Evolutionary conservation across 37 sponge, comb jelly and placozoan genomes (phyloP).

Genomic region (Tethya wilhelma): DNA sequence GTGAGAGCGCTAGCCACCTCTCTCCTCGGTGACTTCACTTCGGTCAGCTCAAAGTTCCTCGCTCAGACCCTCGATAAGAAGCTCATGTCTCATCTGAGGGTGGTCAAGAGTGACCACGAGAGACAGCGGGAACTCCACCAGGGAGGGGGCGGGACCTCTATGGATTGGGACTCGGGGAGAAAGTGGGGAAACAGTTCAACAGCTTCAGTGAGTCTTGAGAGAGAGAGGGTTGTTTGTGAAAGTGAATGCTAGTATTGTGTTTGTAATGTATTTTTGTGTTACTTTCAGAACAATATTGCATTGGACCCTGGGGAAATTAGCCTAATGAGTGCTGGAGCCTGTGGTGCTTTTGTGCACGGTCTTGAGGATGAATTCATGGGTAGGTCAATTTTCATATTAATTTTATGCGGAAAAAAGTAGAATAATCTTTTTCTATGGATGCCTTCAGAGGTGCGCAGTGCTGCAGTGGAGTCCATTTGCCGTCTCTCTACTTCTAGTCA

Average conservation of each 20-base stretch:
- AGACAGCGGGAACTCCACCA: conserved; percentile 59
- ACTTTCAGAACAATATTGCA: conserved; percentile 29
- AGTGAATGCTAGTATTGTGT: neutral
- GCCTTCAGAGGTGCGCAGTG: conserved; percentile 87
- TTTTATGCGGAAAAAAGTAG: neutral
- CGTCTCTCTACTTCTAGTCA: conserved; percentile 41
- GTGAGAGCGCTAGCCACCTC: conserved; percentile 73
- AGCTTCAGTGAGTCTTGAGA: too few species aligned
- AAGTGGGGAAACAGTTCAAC: conserved; percentile 51
- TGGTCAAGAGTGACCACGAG: conserved; percentile 84
- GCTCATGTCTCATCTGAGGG: conserved; percentile 90
- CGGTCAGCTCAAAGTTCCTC: conserved; percentile 65
- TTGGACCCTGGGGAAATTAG: conserved; percentile 65
- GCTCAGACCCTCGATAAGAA: conserved; percentile 93
- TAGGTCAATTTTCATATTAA: neutral
- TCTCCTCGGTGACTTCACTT: conserved; percentile 63
- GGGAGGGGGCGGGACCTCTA: conserved; percentile 5
- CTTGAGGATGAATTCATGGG: conserved; percentile 94
- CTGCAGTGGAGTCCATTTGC: conserved; percentile 81
- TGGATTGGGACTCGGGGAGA: conserved; percentile 74
- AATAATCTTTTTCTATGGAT: too few species aligned
- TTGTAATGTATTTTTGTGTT: neutral
- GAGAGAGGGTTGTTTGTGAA: neutral
- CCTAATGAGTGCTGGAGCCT: conserved; percentile 85
- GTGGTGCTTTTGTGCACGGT: conserved; percentile 94